Evolutionary conservation across 2,113 vertebrate genomes (phyloP), one percentile per base, ranked within the genome.

Genomic region (Puntigrus tetrazona): DNA sequence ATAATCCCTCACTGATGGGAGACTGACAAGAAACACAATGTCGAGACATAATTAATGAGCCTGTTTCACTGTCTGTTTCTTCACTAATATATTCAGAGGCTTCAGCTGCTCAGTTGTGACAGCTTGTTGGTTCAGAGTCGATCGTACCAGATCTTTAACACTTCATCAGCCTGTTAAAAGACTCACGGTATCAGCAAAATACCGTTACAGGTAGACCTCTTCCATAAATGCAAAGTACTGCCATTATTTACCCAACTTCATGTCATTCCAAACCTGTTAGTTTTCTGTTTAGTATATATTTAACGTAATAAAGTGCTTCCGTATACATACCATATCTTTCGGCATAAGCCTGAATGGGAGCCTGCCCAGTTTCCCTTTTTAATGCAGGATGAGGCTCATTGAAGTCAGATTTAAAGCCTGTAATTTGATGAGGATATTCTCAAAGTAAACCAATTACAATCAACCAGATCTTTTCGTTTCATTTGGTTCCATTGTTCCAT

Each of bases 1-100:
- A 38, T 82, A 82, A 82, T 70, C 80, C 65, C 80, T 70, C 31
- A 82, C 80, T 55, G 65, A 82, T 72, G 45, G 20, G 80, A 82
- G 80, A 82, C 63, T 82, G 80, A 52, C 80, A 82, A 70, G 80
- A 82, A 70, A 70, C 43, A 52, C 80, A 82, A 72, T 72, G 80
- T 38, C 31, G 45, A 82, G 80, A 36, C 65, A 82, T 82, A 70
- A 82, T 82, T 70, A 82, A 70, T 82, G 80, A 82, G 65, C 61
- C 80, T 55, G 45, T 36, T 70, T 82, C 47, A 50, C 65, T 82
- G 79, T 81, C 61, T 69, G 80, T 82, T 65, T 81, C 20, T 36
- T 29, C 63, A 10, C 65, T 82, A 52, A 82, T 69, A 27, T 70
- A 50, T 82, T n/a, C 45, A 70, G 29, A 55, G 65, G 22, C 65